A percentile compares a stretch with the other conserved stretches of the same genome.
Evolutionary conservation across 2,113 vertebrate genomes (phyloP).

Genomic region (Oostethus manadensis): DNA sequence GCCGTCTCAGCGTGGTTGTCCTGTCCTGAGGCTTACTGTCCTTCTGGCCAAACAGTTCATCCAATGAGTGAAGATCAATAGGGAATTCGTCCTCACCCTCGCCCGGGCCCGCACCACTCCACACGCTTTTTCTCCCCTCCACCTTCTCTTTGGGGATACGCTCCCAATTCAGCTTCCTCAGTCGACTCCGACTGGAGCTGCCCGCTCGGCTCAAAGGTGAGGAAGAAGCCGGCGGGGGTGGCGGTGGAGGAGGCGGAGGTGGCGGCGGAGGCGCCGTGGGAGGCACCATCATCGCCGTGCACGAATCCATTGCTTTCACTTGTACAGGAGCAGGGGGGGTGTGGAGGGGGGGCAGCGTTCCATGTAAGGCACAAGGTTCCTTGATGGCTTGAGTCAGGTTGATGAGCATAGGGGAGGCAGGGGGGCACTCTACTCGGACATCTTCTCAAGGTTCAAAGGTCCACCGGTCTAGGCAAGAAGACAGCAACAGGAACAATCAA

Average conservation of each 20-base stretch:
- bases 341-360: conserved; percentile 44
- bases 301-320: conserved; percentile 67
- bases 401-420: conserved; percentile 61
- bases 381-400: conserved; percentile 60
- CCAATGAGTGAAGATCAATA: conserved; percentile 73
- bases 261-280: conserved; percentile 38
- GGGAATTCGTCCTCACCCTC: conserved; percentile 69
- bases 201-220: conserved; percentile 50
- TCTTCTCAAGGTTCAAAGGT: conserved; percentile 29
- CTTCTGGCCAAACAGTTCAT: conserved; percentile 75
- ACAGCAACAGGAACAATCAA: conserved; percentile 3
- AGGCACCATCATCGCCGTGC: conserved; percentile 28
- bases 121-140: conserved; percentile 72
- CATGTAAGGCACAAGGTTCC: conserved; percentile 66
- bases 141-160: conserved; percentile 76
- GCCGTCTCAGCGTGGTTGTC: conserved; percentile 44
- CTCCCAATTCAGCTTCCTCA: conserved; percentile 79
- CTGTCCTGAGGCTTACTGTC: conserved; percentile 55
- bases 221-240: conserved; percentile 22
- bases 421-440: conserved; percentile 3
- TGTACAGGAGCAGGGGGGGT: conserved; percentile 30
- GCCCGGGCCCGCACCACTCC: conserved; percentile 58
- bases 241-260: conserved; percentile 38
- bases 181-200: conserved; percentile 52
- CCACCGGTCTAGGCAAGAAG: conserved; percentile 28